Evolutionary conservation across 1,140 invertebrate species (phyloP).

Genomic region (Bombus breviceps): DNA sequence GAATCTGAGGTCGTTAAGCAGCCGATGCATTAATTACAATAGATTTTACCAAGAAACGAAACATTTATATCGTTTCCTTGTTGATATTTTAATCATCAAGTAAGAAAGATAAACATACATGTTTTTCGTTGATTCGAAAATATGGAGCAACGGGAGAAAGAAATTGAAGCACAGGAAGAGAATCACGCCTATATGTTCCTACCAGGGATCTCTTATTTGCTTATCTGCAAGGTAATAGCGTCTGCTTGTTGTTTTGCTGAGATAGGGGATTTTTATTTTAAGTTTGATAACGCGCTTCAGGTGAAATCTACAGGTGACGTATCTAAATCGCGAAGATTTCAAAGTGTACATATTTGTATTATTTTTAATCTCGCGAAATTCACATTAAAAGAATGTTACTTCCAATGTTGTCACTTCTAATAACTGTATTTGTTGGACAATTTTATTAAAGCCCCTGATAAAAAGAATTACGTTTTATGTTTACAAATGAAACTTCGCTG

Average conservation of each 20-base stretch:
- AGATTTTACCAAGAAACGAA: background rate
- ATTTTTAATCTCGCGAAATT: background rate
- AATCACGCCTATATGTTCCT: background rate
- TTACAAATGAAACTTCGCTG: background rate
- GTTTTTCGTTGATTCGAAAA: background rate
- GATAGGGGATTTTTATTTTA: constrained; percentile 45
- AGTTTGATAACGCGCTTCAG: constrained; percentile 37
- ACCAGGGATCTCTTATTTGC: constrained; percentile 20
- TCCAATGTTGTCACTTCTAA: background rate
- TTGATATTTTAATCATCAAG: background rate
- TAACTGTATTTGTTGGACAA: background rate
- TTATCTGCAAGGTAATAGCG: constrained; percentile 33
- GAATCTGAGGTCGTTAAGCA: constrained; percentile 26
- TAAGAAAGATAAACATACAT: background rate
- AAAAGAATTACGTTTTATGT: background rate
- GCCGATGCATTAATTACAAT: constrained; percentile 3
- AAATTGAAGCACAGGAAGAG: background rate
- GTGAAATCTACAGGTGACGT: constrained; percentile 33
- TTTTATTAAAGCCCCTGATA: background rate
- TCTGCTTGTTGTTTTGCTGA: constrained; percentile 12
- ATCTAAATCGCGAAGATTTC: background rate
- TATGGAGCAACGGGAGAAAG: background rate
- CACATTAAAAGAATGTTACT: background rate
- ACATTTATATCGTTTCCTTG: background rate
- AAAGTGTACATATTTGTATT: background rate